phyloP scores from a whole-genome alignment of 2,797 vertebrate genomes.

The Enteromius afrohamiltoni region DNA sequence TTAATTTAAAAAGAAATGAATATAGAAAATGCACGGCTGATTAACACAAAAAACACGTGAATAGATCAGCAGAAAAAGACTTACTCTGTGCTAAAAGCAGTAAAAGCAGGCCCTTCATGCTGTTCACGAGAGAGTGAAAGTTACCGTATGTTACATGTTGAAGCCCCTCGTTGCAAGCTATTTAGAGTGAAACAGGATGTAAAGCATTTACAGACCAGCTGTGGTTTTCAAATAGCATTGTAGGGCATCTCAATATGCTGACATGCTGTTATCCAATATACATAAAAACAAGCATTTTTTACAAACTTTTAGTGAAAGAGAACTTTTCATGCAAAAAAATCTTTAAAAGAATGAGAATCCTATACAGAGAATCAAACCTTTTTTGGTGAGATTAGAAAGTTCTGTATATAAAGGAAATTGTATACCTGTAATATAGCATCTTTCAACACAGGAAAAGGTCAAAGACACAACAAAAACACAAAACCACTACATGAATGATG shows the following conservation, averaged over 20 bases:
- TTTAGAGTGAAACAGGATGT: conserved; percentile 59
- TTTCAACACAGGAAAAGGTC: neutral
- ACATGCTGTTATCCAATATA: neutral
- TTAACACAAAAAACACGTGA: neutral
- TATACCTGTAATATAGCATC: neutral
- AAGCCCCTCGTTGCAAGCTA: neutral
- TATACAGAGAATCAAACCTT: neutral
- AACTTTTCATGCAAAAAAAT: neutral
- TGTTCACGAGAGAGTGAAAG: neutral
- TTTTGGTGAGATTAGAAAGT: neutral
- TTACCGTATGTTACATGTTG: neutral
- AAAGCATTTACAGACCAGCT: conserved; percentile 51
- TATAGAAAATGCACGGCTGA: neutral
- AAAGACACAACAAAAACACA: neutral
- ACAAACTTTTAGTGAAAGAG: neutral
- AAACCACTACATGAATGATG: conserved; percentile 61
- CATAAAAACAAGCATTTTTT: neutral
- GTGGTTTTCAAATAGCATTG: conserved; percentile 43
- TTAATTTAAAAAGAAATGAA: neutral
- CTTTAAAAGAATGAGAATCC: neutral
- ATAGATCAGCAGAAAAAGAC: conserved; percentile 32
- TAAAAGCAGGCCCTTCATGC: conserved; percentile 64
- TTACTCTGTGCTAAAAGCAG: conserved; percentile 68
- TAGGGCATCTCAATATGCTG: neutral
- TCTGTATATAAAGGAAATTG: neutral